Base-by-base conservation (phyloP, 2,888 invertebrate species). In the Lycia hirtaria region DNA sequence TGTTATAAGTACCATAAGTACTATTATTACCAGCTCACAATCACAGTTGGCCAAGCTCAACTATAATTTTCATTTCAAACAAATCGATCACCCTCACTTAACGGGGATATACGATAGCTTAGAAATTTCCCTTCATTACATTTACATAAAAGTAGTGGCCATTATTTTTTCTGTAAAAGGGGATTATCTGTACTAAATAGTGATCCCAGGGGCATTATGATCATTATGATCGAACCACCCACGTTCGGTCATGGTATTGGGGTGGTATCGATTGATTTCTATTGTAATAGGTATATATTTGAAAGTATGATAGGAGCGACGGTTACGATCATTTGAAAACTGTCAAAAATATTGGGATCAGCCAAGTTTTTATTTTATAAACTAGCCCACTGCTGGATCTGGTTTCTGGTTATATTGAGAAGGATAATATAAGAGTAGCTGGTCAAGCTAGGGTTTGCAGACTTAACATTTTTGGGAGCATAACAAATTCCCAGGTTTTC, bases 111-210 rank as follows among this genome's bases (percentile, higher is more conserved):
- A 47, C 28, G 40, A 40, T 41, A 73, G 70, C 71, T 74, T 78
- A 77, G 73, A 74, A 77, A 78, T 78, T 78, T 80, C 87, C 88
- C 81, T 80, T 79, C 81, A 83, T 86, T 88, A 84, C 82, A 91
- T 90, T 88, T 88, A 88, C 87, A 90, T 90, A 85, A 89, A 83
- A 85, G 84, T 83, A 74, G 75, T 65, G 68, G 73, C 81, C 69
- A 86, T 87, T 85, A 82, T 81, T 88, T 88, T 90, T 90, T 89
- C 83, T 88, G 82, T 89, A 83, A 84, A 86, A 83, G 85, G 84
- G 85, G 88, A 86, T 90, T 89, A 89, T 84, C 81, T 73, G 69
- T 75, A 79, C 82, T 84, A 81, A 87, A 82, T 85, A 86, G 83
- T 80, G 80, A 80, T 85, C 89, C 84, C 85, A 41, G 50, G 82